Conservation (phyloP, 2,113 vertebrate genomes). For the Epinephelus lanceolatus region DNA sequence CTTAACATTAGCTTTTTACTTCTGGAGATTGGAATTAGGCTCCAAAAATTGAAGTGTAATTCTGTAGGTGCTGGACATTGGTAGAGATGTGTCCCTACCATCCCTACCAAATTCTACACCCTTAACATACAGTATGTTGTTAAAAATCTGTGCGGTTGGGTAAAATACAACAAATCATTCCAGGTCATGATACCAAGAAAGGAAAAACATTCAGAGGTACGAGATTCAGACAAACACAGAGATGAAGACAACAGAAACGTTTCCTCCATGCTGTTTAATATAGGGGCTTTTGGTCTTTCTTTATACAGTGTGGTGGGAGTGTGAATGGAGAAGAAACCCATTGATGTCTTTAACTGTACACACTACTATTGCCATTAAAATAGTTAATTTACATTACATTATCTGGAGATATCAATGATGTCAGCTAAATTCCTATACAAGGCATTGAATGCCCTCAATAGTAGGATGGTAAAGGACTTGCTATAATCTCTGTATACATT, state of each 20-base stretch:
- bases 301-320: constrained; percentile 71
- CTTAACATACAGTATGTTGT: too few relatives aligned
- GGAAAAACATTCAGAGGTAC: background rate
- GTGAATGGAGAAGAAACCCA: constrained; percentile 56
- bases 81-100: too few relatives aligned
- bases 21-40: too few relatives aligned
- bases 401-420: constrained; percentile 50
- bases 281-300: constrained; percentile 70
- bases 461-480: constrained; percentile 38
- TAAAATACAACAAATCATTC: background rate
- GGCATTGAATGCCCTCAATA: constrained; percentile 36
- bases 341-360: constrained; percentile 67
- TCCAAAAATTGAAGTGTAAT: too few relatives aligned
- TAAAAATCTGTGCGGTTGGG: too few relatives aligned
- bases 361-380: constrained; percentile 77
- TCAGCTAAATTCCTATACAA: constrained; percentile 50
- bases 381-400: constrained; percentile 66
- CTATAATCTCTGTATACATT: constrained; percentile 53
- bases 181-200: background rate
- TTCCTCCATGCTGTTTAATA: constrained; percentile 84
- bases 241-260: constrained; percentile 12
- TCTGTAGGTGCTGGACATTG: too few relatives aligned
- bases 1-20: too few relatives aligned
- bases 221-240: constrained; percentile 22
- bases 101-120: too few relatives aligned